Evolutionary conservation across 2,888 invertebrate genomes (phyloP).

Genomic region (Agrypnus murinus): DNA sequence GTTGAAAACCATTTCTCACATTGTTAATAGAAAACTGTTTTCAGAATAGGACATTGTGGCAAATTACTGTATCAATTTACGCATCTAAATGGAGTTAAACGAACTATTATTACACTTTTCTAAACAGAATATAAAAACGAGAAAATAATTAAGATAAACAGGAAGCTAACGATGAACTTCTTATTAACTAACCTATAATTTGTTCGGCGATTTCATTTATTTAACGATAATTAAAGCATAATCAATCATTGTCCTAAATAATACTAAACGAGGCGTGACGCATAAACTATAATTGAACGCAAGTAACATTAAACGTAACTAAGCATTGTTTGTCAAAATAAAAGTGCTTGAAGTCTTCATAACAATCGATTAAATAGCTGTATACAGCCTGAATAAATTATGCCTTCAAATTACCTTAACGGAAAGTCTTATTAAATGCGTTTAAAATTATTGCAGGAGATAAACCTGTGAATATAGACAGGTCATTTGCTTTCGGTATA

Average conservation of each 20-base stretch:
- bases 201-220: conserved; percentile 51
- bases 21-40: no score
- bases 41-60: no score
- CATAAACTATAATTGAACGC: conserved; percentile 32
- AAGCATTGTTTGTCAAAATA: conserved; percentile 35
- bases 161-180: conserved; percentile 51
- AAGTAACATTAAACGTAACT: conserved; percentile 32
- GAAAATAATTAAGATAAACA: conserved; percentile 21
- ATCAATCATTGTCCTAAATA: conserved; percentile 51
- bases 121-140: not conserved
- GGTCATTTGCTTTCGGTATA: not conserved
- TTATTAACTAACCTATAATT: conserved; percentile 53
- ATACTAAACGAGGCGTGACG: conserved; percentile 35
- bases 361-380: not conserved
- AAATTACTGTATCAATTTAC: no score
- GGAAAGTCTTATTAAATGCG: no score
- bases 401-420: no score
- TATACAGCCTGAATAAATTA: no score
- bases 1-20: no score
- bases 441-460: not conserved
- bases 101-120: no score
- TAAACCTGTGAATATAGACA: not conserved
- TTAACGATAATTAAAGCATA: conserved; percentile 53
- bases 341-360: conserved; percentile 4
- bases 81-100: no score